A percentile compares a stretch with the other conserved stretches of the same genome.
These are phyloP conservation scores for Heteromyza rotundicornis DNA, from an alignment of 2,888 invertebrate genomes.

Conservation along the genomic window DNA sequence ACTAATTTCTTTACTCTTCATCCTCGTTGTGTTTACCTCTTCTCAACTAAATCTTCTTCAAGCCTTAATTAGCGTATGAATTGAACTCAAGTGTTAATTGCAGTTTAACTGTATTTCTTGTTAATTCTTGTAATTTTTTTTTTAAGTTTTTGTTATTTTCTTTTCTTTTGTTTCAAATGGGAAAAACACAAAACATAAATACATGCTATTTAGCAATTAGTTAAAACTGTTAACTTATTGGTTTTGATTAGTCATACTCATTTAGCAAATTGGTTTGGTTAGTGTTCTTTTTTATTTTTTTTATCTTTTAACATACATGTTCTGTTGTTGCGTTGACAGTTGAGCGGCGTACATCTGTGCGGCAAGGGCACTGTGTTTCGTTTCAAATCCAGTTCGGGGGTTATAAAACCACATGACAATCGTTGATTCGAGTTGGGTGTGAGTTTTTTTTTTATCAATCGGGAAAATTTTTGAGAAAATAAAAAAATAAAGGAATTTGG, in stretches of 20 bases:
- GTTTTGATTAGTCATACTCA: not conserved
- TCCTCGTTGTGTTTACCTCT: no score
- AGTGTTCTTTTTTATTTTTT: slow-evolving; percentile 20
- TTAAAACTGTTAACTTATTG: not conserved
- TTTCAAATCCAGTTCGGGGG: slow-evolving; percentile 21
- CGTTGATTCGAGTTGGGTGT: slow-evolving; percentile 28
- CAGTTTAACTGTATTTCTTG: no score
- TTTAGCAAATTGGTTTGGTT: not conserved
- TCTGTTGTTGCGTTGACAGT: slow-evolving; percentile 91
- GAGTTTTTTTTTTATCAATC: slow-evolving; percentile 9
- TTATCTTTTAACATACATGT: slow-evolving; percentile 72
- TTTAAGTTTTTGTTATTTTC: no score
- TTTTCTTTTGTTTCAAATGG: no score
- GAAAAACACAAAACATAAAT: no score
- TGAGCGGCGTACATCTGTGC: slow-evolving; percentile 94
- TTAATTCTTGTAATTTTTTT: no score
- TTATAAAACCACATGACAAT: slow-evolving; percentile 20
- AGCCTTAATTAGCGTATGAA: no score
- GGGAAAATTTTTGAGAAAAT: slow-evolving; percentile 19
- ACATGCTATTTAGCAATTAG: no score
- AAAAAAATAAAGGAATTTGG: slow-evolving; percentile 33
- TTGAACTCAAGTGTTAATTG: no score
- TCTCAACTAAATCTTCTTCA: no score
- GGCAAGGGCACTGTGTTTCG: slow-evolving; percentile 84
- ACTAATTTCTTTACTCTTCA: no score